Conservation (phyloP, 2,888 invertebrate species). For the Steromphala cineraria region DNA sequence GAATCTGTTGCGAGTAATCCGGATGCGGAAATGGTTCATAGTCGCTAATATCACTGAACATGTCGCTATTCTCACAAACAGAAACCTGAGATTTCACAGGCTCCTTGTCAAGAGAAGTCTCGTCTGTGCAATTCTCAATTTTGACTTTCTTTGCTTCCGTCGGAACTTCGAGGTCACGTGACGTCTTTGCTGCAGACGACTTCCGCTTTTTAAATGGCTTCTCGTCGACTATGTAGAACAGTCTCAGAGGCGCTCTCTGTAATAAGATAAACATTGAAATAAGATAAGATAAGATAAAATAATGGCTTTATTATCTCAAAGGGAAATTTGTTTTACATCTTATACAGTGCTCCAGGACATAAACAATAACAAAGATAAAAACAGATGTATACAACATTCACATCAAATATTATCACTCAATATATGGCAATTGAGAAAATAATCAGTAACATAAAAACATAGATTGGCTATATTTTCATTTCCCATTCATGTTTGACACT, state of each 20-base stretch:
- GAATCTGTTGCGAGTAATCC: not conserved
- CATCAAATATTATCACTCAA: too few relatives aligned
- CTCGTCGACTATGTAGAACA: constrained; percentile 78
- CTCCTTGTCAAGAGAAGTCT: constrained; percentile 16
- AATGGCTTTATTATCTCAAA: too few relatives aligned
- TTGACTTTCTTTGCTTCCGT: constrained; percentile 29
- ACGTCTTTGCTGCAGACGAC: constrained; percentile 15
- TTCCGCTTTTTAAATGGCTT: constrained; percentile 46
- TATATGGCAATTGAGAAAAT: too few relatives aligned
- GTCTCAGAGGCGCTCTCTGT: constrained; percentile 80
- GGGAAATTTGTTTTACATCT: too few relatives aligned
- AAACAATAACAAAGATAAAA: too few relatives aligned
- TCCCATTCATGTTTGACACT: too few relatives aligned
- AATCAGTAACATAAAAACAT: too few relatives aligned
- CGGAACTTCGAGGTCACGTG: constrained; percentile 32
- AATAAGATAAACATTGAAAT: constrained; percentile 56
- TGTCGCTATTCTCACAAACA: constrained; percentile 30
- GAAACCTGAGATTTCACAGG: constrained; percentile 4
- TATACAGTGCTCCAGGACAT: too few relatives aligned
- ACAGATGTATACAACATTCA: too few relatives aligned
- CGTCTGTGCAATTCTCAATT: not conserved
- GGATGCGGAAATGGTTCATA: not conserved
- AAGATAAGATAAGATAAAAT: too few relatives aligned
- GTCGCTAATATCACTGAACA: constrained; percentile 25
- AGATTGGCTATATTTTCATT: too few relatives aligned